Evolutionary conservation across 2,888 invertebrate species (phyloP).

Genomic region (Scaptomyza caliginosa): DNA sequence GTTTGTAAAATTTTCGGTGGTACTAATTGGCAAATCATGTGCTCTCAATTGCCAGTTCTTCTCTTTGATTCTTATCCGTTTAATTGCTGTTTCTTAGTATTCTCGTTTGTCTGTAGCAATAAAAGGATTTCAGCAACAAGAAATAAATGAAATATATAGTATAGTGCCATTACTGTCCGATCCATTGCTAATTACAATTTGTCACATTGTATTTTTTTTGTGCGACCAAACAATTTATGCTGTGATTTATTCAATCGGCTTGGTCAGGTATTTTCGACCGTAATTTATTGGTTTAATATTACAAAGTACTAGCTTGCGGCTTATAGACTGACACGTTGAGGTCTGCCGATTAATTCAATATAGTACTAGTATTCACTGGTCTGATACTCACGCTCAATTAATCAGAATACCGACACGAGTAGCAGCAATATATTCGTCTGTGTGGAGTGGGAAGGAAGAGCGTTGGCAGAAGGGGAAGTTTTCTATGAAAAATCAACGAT

Average conservation of each 20-base stretch:
- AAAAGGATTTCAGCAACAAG: constrained; percentile 1
- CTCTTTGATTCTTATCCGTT: constrained; percentile 25
- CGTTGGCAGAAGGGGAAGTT: constrained; percentile 3
- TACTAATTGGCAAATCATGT: constrained; percentile 17
- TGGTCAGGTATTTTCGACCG: constrained; percentile 10
- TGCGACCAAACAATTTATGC: constrained; percentile 28
- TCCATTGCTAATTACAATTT: constrained; percentile 38
- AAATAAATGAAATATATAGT: constrained; percentile 1
- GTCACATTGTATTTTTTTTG: constrained; percentile 35
- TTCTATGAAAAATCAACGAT: constrained; percentile 12
- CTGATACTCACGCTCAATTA: constrained; percentile 68
- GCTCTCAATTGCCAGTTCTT: constrained; percentile 10
- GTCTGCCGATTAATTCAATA: constrained; percentile 24
- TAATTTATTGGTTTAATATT: constrained; percentile 66
- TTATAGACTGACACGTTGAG: constrained; percentile 30
- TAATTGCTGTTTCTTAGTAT: constrained; percentile 8
- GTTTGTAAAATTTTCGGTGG: constrained; percentile 7
- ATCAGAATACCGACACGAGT: constrained; percentile 58
- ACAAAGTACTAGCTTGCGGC: constrained; percentile 4
- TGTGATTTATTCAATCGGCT: constrained; percentile 52
- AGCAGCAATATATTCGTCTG: constrained; percentile 31
- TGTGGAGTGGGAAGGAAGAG: background rate
- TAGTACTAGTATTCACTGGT: constrained; percentile 17
- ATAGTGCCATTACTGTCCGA: background rate
- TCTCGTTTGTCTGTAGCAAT: background rate